Percentiles rank a stretch among this genome's conserved stretches.
Evolutionary conservation across 2,113 vertebrate species (phyloP).

Genomic region (Poecile atricapillus): DNA sequence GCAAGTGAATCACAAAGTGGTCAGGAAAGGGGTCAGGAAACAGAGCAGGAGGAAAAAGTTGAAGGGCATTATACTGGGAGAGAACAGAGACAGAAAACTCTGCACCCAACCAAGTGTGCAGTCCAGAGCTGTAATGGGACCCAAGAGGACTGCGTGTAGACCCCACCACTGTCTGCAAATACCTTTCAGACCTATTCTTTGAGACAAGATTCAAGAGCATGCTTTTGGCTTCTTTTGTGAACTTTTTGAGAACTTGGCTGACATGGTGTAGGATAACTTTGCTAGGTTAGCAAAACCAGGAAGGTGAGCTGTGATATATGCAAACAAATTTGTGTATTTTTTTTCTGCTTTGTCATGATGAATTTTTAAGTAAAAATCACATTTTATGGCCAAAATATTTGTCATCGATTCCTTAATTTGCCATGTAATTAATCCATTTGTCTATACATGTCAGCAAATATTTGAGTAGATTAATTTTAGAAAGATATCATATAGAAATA

Average conservation of each 20-base stretch:
- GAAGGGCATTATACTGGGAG: not conserved
- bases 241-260: not conserved
- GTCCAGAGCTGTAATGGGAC: not conserved
- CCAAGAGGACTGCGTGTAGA: not conserved
- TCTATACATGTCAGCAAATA: not conserved
- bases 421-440: not conserved
- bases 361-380: not conserved
- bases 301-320: not conserved
- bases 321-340: fast-evolving
- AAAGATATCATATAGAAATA: not conserved
- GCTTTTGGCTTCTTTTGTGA: not conserved
- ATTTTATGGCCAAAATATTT: not conserved
- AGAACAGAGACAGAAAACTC: not conserved
- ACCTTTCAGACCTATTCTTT: not conserved
- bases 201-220: not conserved
- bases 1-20: not conserved
- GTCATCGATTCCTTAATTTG: not conserved
- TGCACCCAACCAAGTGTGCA: fast-evolving
- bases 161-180: not conserved
- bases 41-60: not conserved
- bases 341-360: not conserved
- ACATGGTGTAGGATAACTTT: not conserved
- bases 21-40: not conserved
- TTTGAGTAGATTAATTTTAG: not conserved
- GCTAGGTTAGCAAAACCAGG: not conserved